Base-by-base conservation (phyloP, 1,140 invertebrate genomes). In the Carcinoscorpius rotundicauda region DNA sequence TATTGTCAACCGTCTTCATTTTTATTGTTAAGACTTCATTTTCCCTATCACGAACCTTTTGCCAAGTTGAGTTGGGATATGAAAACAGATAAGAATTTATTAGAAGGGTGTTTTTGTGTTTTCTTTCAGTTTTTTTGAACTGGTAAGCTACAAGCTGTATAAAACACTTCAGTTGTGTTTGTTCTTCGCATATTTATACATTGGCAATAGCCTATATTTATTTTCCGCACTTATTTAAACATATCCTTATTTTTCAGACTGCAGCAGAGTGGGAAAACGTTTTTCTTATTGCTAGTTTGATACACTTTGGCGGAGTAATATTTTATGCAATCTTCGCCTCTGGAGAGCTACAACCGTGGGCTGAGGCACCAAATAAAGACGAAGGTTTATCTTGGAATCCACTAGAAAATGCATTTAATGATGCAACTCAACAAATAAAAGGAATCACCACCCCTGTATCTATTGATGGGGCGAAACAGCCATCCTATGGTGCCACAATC, bases 281-380 rank as follows among this genome's bases (percentile, higher is more conserved):
- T 1, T 99, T 99, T 75, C 85, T 98, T 5, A 85, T 98, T 73
- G 96, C 97, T 4, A 91, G 93, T 2, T 83, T 89, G 52, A 93
- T 99, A 58, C 97, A 99, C 77, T 89, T 97, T 72, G 81, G 87
- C 60, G 97, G 97, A 3, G 93, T 99, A 53, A 87, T 88, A 53
- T 99, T 99, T 76, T 99, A 99, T 73, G 95, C 82, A 1, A 82
- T 98, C 58, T 99, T 98, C 74, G 97, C 97, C 4, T 98, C 95
- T 0, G 97, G 97, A 6, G 97, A 98, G 73, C 80, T 97, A 60
- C 94, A 98, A 78, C 84, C 87, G 0, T 98, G 95, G 95, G 94
- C 94, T 0, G 93, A 97, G 74, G 85, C 87, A 0, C 76, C 78
- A 1, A 64, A 63, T 55, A 60, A 53, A 1, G 66, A 68, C 0